phyloP scores from a whole-genome alignment of 2,888 invertebrate genomes.

The Metacarcinus magister region DNA sequence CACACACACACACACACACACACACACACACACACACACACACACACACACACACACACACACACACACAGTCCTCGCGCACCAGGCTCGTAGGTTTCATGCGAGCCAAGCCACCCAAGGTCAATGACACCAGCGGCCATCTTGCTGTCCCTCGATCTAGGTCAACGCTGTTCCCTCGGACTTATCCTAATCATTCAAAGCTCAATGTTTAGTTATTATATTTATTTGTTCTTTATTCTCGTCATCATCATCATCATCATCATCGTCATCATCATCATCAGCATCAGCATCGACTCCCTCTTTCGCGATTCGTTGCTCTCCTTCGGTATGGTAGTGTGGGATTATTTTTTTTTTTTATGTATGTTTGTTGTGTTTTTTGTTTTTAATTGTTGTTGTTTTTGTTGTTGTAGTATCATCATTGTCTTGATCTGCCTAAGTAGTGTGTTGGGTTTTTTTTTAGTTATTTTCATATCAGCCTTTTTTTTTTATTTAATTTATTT shows the following conservation, averaged over 20 bases:
- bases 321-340: neutral
- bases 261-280: neutral
- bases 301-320: neutral
- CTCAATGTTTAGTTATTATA: no score
- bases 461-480: no score
- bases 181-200: no score
- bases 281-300: neutral
- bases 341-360: neutral
- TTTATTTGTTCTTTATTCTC: neutral
- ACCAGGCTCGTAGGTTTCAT: neutral
- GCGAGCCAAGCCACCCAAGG: constrained; percentile 44
- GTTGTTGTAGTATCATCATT: no score
- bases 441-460: no score
- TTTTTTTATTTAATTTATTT: neutral
- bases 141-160: constrained; percentile 53
- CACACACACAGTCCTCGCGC: constrained; percentile 28
- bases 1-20: neutral
- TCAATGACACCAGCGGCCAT: constrained; percentile 50
- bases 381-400: no score
- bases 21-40: neutral
- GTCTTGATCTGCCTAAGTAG: no score
- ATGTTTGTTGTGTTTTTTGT: neutral
- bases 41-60: neutral
- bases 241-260: constrained; percentile 5
- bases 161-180: neutral